Conservation (phyloP, 2,888 invertebrate species). For the Yponomeuta evonymella region DNA sequence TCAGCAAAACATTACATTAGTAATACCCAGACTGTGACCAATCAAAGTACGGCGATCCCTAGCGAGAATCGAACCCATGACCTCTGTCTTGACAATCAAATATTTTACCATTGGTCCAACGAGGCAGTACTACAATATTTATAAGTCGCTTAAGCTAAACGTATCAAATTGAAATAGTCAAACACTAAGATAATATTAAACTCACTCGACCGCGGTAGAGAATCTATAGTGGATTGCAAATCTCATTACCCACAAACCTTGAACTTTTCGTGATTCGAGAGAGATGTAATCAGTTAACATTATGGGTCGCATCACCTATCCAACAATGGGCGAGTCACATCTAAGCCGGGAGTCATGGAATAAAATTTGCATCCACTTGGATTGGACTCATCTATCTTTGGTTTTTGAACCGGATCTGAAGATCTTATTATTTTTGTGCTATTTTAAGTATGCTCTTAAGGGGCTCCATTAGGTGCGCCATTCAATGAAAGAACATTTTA, state of each 20-base stretch:
- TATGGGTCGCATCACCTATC: conserved; percentile 6
- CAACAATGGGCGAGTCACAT: conserved; percentile 22
- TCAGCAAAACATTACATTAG: too few species aligned
- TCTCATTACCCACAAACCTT: conserved; percentile 23
- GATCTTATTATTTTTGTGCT: background rate
- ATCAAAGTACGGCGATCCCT: too few species aligned
- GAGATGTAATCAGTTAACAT: conserved; percentile 15
- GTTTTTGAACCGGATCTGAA: background rate
- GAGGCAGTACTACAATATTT: too few species aligned
- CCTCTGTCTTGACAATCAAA: too few species aligned
- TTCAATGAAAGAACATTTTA: too few species aligned
- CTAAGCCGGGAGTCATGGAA: conserved; percentile 33
- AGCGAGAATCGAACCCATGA: too few species aligned
- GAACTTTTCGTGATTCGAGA: conserved; percentile 29
- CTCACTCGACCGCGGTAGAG: background rate
- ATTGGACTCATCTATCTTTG: background rate
- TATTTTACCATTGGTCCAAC: too few species aligned
- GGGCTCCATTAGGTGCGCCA: too few species aligned
- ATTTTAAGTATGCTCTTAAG: too few species aligned
- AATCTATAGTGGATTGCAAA: background rate
- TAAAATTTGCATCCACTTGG: conserved; percentile 44
- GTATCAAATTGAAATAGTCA: background rate
- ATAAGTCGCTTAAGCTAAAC: background rate
- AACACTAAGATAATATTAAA: background rate
- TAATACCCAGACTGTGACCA: too few species aligned